Evolutionary conservation across 2,113 vertebrate genomes (phyloP).

Genomic region (Podocnemis expansa): DNA sequence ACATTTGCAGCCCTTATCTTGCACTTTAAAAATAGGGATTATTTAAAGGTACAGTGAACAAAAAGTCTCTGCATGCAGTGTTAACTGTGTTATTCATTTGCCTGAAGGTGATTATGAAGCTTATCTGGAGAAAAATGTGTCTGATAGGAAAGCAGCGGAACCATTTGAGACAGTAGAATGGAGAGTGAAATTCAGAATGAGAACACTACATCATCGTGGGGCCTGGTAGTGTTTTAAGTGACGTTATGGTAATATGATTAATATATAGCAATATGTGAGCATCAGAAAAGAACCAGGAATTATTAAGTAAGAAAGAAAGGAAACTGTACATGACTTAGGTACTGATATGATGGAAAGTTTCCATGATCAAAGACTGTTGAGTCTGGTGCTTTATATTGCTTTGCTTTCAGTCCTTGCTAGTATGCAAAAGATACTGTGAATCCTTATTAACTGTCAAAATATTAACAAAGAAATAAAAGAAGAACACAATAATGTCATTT

Average conservation of each 20-base stretch:
- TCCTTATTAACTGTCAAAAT: background rate
- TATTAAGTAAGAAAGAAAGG: background rate
- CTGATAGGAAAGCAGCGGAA: background rate
- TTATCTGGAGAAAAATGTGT: constrained; percentile 1
- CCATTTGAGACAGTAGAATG: background rate
- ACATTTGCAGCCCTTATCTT: background rate
- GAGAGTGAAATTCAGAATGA: constrained; percentile 18
- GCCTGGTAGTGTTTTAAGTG: background rate
- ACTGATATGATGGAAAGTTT: background rate
- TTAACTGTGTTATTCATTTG: constrained; percentile 27
- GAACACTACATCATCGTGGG: background rate
- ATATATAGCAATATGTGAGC: background rate
- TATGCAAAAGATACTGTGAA: background rate
- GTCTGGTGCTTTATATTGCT: background rate
- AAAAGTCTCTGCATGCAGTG: background rate
- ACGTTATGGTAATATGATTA: background rate
- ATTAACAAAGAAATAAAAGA: background rate
- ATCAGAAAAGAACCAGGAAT: background rate
- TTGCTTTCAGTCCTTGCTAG: background rate
- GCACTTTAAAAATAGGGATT: background rate
- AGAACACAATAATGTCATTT: background rate
- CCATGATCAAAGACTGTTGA: background rate
- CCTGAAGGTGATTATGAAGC: background rate
- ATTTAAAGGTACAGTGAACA: background rate
- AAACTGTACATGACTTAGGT: background rate